A percentile compares a stretch with the other conserved stretches of the same genome.
Conservation (phyloP, 2,113 vertebrate species). For the Lasiurus borealis region DNA sequence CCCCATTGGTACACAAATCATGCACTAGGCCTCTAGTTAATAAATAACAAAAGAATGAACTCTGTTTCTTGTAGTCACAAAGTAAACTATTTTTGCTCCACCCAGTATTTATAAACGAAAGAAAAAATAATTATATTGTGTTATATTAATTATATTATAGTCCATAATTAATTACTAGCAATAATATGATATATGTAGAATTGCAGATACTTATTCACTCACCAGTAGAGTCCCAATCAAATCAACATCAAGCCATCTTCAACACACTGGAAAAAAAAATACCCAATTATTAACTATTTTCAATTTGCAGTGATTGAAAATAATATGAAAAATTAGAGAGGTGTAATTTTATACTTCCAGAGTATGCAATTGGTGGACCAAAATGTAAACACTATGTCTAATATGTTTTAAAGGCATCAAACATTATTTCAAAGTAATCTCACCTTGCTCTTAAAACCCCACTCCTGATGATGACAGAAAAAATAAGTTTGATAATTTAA, state of each 20-base stretch:
- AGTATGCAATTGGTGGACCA: neutral
- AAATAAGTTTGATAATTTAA: neutral
- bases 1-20: no score
- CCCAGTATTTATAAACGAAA: neutral
- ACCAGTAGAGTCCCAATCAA: neutral
- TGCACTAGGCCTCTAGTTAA: neutral
- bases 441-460: neutral
- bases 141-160: neutral
- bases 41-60: neutral
- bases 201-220: neutral
- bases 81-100: neutral
- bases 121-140: neutral
- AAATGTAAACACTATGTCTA: neutral
- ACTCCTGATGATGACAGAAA: neutral
- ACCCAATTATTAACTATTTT: neutral
- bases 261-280: neutral
- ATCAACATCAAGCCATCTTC: neutral
- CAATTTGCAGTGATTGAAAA: neutral
- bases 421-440: neutral
- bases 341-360: neutral
- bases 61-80: neutral
- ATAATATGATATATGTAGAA: conserved; percentile 11
- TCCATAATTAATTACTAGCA: neutral
- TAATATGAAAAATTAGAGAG: neutral
- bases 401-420: neutral